Percentiles rank a stretch among this genome's conserved stretches.
These are phyloP conservation scores for Pedetes capensis DNA, from an alignment of 2,113 vertebrate genomes.

Conservation along the genomic window DNA sequence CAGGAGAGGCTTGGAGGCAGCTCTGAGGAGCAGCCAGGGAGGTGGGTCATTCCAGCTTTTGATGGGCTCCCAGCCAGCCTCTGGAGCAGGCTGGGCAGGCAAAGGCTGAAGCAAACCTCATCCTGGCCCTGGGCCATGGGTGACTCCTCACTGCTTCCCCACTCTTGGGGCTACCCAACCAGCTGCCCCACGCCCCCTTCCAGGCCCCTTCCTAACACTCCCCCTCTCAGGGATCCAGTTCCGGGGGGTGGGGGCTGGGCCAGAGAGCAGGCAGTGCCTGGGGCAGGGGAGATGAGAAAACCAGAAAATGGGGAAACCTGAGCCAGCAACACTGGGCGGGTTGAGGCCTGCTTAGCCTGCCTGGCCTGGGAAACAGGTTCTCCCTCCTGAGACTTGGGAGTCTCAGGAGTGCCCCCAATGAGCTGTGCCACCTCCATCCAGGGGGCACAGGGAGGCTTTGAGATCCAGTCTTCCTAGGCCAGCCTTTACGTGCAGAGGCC, in stretches of 20 bases:
- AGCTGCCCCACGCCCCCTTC: background rate
- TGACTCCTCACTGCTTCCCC: conserved; percentile 35
- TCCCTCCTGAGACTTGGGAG: conserved; percentile 5
- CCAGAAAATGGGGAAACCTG: conserved; percentile 76
- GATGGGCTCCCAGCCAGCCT: conserved; percentile 62
- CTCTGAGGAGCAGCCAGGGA: conserved; percentile 43
- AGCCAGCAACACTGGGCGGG: conserved; percentile 71
- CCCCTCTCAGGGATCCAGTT: conserved; percentile 62
- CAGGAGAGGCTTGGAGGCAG: conserved; percentile 35
- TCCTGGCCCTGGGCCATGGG: conserved; percentile 7
- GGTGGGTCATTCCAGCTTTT: conserved; percentile 48
- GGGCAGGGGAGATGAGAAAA: conserved; percentile 79
- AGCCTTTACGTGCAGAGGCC: background rate
- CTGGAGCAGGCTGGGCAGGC: conserved; percentile 56
- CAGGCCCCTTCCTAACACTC: conserved; percentile 50
- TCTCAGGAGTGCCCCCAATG: too few relatives aligned
- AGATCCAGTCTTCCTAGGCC: background rate
- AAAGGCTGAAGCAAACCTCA: conserved; percentile 40
- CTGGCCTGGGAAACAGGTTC: conserved; percentile 74
- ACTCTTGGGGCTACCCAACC: conserved; percentile 5
- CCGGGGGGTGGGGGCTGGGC: conserved; percentile 73
- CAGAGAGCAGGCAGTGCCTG: conserved; percentile 64
- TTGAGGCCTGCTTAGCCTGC: conserved; percentile 69
- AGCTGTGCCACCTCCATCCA: conserved; percentile 45
- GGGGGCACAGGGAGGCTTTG: background rate